These are phyloP conservation scores for Nomada fabriciana DNA, from an alignment of 2,888 invertebrate species.

Conservation along the genomic window DNA sequence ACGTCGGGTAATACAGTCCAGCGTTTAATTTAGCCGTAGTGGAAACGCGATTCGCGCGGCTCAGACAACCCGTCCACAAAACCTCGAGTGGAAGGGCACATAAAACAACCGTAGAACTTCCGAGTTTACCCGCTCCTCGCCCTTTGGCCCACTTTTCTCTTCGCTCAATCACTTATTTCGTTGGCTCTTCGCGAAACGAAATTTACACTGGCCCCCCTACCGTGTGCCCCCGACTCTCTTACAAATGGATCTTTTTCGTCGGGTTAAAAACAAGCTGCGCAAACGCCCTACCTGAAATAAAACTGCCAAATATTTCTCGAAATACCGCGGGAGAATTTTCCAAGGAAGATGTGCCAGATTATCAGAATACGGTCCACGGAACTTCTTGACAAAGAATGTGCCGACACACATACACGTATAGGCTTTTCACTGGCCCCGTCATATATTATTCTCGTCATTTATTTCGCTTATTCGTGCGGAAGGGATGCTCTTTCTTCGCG, in stretches of 20 bases:
- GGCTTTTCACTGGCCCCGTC: neutral
- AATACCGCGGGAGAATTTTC: neutral
- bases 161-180: conserved; percentile 14
- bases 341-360: neutral
- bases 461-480: conserved; percentile 16
- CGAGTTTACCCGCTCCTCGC: conserved; percentile 12
- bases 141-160: conserved; percentile 9
- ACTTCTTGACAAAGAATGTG: neutral
- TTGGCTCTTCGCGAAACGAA: conserved; percentile 4
- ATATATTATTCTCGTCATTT: conserved; percentile 25
- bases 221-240: neutral
- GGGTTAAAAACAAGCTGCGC: neutral
- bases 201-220: neutral
- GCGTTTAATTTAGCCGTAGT: conserved; percentile 30
- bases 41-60: conserved; percentile 22
- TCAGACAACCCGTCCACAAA: neutral
- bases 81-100: conserved; percentile 26
- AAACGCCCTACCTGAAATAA: neutral
- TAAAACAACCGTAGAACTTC: conserved; percentile 45
- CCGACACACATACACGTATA: neutral
- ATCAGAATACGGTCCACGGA: neutral
- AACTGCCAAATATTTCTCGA: neutral
- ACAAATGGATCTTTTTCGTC: neutral
- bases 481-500: neutral
- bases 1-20: conserved; percentile 24